Percentiles rank a stretch among this genome's conserved stretches.
Conservation (phyloP, 2,888 invertebrate genomes). For the Scaptomyza tumidula region DNA sequence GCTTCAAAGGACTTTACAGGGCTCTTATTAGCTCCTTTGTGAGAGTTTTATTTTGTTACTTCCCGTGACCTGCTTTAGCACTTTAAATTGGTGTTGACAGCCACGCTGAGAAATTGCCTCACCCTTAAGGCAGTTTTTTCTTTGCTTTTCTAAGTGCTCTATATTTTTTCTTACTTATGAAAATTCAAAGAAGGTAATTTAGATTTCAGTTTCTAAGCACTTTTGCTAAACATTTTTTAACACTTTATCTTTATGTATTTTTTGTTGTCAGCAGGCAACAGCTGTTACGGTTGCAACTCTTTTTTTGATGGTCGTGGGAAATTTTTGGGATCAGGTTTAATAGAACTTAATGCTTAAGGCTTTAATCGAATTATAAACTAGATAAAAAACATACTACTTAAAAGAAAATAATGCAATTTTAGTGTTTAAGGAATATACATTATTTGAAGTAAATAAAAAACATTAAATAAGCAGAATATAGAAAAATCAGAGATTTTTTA, state of each 20-base stretch:
- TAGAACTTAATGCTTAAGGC: not conserved
- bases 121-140: constrained; percentile 20
- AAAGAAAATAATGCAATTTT: no score
- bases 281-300: constrained; percentile 13
- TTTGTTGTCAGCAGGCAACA: constrained; percentile 39
- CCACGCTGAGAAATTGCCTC: constrained; percentile 80
- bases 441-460: no score
- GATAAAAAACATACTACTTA: no score
- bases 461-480: no score
- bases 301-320: constrained; percentile 61
- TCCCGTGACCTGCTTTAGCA: constrained; percentile 58
- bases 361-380: no score
- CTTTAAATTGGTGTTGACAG: constrained; percentile 83
- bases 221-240: constrained; percentile 44
- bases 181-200: constrained; percentile 65
- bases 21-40: constrained; percentile 39
- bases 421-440: no score
- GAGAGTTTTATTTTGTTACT: constrained; percentile 10
- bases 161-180: constrained; percentile 50
- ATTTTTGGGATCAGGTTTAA: constrained; percentile 45
- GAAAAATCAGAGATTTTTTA: no score
- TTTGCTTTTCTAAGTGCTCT: constrained; percentile 39
- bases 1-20: constrained; percentile 24
- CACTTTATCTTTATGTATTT: constrained; percentile 21
- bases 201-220: constrained; percentile 61